Evolutionary conservation across 2,797 vertebrate species (phyloP).

Genomic region (Antrozous pallidus): DNA sequence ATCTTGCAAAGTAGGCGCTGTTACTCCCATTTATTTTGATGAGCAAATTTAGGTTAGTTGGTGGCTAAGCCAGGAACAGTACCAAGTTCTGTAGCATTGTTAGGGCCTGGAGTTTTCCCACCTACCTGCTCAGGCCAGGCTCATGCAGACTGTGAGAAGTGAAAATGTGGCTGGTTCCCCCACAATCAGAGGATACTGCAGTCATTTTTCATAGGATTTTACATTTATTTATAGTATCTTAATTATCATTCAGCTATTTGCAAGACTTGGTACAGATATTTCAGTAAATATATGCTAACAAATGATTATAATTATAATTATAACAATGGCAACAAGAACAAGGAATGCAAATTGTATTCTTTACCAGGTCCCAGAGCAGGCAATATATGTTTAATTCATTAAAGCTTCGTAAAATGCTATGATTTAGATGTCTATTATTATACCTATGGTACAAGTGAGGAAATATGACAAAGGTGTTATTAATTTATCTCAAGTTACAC

Average conservation of each 20-base stretch:
- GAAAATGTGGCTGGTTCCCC: not conserved
- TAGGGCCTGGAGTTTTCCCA: not conserved
- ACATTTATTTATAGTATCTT: not conserved
- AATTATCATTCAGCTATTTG: not conserved
- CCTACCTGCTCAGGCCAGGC: not conserved
- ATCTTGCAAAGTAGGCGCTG: not conserved
- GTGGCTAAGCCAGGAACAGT: not conserved
- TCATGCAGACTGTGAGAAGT: not conserved
- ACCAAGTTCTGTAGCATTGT: not conserved
- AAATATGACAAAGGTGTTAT: not conserved
- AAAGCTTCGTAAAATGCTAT: not conserved
- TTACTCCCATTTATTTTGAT: not conserved
- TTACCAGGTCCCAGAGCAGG: not conserved
- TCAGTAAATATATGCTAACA: not conserved
- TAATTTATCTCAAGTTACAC: not conserved
- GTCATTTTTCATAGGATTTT: not conserved
- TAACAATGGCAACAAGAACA: not conserved
- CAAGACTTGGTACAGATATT: not conserved
- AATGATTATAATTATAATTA: not conserved
- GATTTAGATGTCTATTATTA: not conserved
- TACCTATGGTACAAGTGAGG: not conserved
- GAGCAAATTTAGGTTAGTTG: not conserved
- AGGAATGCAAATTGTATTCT: not conserved
- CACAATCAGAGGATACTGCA: not conserved
- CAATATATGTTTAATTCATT: not conserved